Evolutionary conservation across 1,140 invertebrate genomes (phyloP), one percentile per base, ranked within the genome.

Genomic region (Gryon sp.): DNA sequence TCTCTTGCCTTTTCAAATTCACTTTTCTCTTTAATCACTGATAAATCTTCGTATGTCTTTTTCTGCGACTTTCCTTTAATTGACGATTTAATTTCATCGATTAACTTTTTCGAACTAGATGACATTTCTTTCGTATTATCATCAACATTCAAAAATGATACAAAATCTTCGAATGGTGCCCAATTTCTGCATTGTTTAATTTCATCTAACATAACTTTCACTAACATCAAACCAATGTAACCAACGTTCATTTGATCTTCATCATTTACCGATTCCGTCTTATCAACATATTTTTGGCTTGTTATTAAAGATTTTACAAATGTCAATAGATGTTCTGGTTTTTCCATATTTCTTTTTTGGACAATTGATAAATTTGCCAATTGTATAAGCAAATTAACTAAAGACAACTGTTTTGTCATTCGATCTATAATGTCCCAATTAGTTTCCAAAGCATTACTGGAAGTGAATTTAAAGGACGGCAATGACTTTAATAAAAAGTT

Each of bases 1-100:
- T 89, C 81, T 11, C 96, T 79, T 0, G 93, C 93, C 80, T 91
- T 88, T 41, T 92, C 90, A 82, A 92, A 93, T 55, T 89, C 84
- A 36, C 86, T 89, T 24, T 89, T 81, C 26, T 82, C 45, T 41
- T 84, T 80, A 50, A 81, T 48, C 4, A 70, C 18, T 2, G 78
- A 84, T 19, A 88, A 63, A 69, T 87, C 82, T 36, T 83, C 50
- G 52, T 82, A 86, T 38, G 60, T 60, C 50, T 76, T 82, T 4
- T 40, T 79, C 24, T 66, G 53, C 0, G 81, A 80, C 32, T 62
- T 83, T 5, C 88, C 89, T 77, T 87, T 87, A 12, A 85, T 90
- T 83, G 30, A 93, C 88, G 19, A 89, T 40, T 85, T 82, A 24
- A 88, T 84, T 79, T 90, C 86, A 14, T 83, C 62, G 7, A 88